Conservation (phyloP, 2,113 vertebrate species). For the Canis aureus region DNA sequence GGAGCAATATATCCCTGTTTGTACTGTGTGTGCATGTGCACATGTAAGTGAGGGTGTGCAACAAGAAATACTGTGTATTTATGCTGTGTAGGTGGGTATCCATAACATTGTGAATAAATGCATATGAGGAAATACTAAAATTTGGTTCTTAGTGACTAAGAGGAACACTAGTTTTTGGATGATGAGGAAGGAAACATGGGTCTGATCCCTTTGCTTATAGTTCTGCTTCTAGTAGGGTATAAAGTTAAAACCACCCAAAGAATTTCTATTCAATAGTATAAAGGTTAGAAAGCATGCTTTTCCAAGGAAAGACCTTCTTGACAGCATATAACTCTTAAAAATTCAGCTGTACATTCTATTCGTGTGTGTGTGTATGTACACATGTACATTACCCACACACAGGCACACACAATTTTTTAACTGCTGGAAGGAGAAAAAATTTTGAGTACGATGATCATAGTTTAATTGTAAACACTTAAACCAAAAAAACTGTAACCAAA, state of each 20-base stretch:
- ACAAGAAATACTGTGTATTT: neutral
- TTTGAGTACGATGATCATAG: neutral
- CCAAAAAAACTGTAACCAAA: neutral
- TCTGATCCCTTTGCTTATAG: constrained; percentile 34
- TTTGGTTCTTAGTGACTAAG: neutral
- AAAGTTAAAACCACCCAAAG: constrained; percentile 3
- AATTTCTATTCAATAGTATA: neutral
- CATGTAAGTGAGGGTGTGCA: neutral
- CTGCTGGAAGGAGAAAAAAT: neutral
- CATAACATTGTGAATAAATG: neutral
- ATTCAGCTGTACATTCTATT: neutral
- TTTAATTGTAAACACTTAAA: neutral
- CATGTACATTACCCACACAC: neutral
- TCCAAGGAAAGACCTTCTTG: neutral
- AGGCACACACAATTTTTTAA: neutral
- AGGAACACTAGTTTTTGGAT: neutral
- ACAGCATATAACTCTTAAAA: neutral
- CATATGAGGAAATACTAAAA: constrained; percentile 4
- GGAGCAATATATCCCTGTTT: neutral
- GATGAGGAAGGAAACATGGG: constrained; percentile 68
- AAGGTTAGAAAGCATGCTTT: neutral
- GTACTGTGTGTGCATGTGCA: neutral
- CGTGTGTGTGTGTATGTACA: neutral
- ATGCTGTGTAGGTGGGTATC: neutral
- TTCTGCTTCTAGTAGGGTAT: constrained; percentile 41